Percentiles rank a stretch among this genome's conserved stretches.
These are phyloP conservation scores for Trachelus stipa DNA, from an alignment of 2,888 invertebrate genomes.

Conservation along the genomic window DNA sequence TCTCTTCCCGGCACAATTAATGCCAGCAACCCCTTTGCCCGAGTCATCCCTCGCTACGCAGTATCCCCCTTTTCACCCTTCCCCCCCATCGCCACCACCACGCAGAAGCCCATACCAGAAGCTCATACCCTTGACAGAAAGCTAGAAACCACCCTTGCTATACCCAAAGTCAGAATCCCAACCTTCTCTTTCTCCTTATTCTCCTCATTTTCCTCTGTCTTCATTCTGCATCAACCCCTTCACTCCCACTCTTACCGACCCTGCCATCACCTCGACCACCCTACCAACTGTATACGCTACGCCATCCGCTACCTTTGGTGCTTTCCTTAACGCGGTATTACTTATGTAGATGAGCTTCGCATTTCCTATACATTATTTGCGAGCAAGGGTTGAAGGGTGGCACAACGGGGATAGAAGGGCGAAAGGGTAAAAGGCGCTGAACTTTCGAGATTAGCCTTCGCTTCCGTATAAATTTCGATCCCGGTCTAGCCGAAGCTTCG, in stretches of 20 bases:
- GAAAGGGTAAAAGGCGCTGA: constrained; percentile 54
- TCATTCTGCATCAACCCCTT: constrained; percentile 25
- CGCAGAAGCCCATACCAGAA: constrained; percentile 15
- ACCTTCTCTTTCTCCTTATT: constrained; percentile 21
- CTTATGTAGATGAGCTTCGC: constrained; percentile 64
- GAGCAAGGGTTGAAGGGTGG: constrained; percentile 27
- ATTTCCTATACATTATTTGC: constrained; percentile 64
- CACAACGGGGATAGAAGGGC: constrained; percentile 11
- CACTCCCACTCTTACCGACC: constrained; percentile 26
- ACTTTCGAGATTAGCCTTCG: constrained; percentile 57
- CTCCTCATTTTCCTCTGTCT: constrained; percentile 25
- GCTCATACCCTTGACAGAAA: constrained; percentile 12
- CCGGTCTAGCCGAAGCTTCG: constrained; percentile 17
- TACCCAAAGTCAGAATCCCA: constrained; percentile 23
- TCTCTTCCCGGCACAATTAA: constrained; percentile 58
- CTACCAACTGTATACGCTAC: no score
- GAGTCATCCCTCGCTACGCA: constrained; percentile 28
- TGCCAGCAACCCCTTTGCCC: constrained; percentile 54
- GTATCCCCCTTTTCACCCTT: constrained; percentile 7
- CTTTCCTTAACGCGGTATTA: constrained; percentile 64
- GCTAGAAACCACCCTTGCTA: constrained; percentile 16
- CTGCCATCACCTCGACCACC: constrained; percentile 28
- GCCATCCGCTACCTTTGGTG: constrained; percentile 51
- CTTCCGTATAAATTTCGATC: constrained; percentile 38
- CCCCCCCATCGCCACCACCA: constrained; percentile 22